Evolutionary conservation across 2,888 invertebrate genomes (phyloP), one percentile per base, ranked within the genome.

Genomic region (Ametastegia equiseti): DNA sequence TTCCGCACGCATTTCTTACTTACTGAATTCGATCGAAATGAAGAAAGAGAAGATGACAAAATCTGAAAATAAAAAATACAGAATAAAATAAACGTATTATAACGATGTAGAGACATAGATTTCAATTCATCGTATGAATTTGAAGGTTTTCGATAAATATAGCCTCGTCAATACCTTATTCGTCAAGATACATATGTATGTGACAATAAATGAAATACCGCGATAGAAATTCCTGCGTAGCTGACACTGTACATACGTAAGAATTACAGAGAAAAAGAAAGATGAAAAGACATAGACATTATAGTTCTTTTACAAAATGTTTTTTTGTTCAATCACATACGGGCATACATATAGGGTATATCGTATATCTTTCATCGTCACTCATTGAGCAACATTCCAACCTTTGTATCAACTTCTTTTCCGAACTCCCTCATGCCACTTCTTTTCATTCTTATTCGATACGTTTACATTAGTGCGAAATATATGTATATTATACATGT

Each of bases 341-440:
- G n/a, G n/a, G n/a, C n/a, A n/a, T 27, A 30, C 1, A 7, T 30
- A 6, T 15, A 13, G 6, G 27, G 63, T 30, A 15, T 15, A 19
- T 36, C 7, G 54, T 33, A 54, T 19, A 13, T 80, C n/a, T 57
- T n/a, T 4, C 23, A 23, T 57, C 39, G 47, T 50, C 81, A 78
- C 86, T 86, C 82, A 86, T 83, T 82, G 79, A 85, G 84, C 87
- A 80, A 81, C 86, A 87, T 87, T 87, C 86, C 86, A 47, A 77
- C 82, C 83, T 85, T 85, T 87, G 84, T 85, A 82, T 82, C 83
- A 82, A 81, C 6, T 15, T 27, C 39, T 54, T 36, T 54, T 75
- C 11, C 71, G 45, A 71, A 71, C 1, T 60, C 5, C 13, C 27
- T 60, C 4, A 27, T 30, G 15, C 27, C 9, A 9, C 42, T 5